A percentile compares a stretch with the other conserved stretches of the same genome.
phyloP scores from a whole-genome alignment of 2,113 vertebrate species.

The Tretioscincus oriximinensis region DNA sequence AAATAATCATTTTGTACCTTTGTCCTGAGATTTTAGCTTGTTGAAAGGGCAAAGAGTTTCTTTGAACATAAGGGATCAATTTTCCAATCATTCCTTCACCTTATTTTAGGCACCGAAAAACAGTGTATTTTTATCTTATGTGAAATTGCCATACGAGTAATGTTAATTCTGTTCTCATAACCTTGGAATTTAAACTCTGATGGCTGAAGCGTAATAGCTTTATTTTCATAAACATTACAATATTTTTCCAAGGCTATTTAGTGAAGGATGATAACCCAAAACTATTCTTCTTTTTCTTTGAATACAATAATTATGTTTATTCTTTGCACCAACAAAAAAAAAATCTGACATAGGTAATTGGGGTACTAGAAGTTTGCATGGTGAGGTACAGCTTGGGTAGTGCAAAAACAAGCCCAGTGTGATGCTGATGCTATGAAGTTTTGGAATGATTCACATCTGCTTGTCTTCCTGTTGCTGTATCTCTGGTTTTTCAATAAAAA shows the following conservation, averaged over 20 bases:
- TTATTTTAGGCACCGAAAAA: conserved; percentile 49
- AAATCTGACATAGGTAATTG: background rate
- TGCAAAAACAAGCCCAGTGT: background rate
- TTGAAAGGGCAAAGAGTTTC: conserved; percentile 50
- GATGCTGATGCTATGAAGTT: background rate
- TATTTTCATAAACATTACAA: conserved; percentile 46
- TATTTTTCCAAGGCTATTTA: conserved; percentile 38
- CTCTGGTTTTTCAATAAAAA: background rate
- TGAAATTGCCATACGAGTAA: conserved; percentile 46
- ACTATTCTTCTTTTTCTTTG: conserved; percentile 13
- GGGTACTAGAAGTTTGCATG: background rate
- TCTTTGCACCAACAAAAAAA: conserved; percentile 12
- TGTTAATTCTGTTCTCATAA: conserved; percentile 55
- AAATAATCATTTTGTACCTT: conserved; percentile 56
- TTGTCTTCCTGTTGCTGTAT: background rate
- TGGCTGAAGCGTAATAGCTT: conserved; percentile 52
- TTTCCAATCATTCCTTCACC: conserved; percentile 46
- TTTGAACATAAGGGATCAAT: conserved; percentile 51
- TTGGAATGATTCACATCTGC: background rate
- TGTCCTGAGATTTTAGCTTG: conserved; percentile 45
- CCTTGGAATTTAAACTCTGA: conserved; percentile 59
- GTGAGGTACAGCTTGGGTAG: background rate
- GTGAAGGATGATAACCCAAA: conserved; percentile 12
- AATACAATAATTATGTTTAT: conserved; percentile 23
- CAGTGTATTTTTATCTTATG: conserved; percentile 42